Evolutionary conservation across 1,140 invertebrate species (phyloP), one percentile per base, ranked within the genome.

Genomic region (Helicoverpa armigera): DNA sequence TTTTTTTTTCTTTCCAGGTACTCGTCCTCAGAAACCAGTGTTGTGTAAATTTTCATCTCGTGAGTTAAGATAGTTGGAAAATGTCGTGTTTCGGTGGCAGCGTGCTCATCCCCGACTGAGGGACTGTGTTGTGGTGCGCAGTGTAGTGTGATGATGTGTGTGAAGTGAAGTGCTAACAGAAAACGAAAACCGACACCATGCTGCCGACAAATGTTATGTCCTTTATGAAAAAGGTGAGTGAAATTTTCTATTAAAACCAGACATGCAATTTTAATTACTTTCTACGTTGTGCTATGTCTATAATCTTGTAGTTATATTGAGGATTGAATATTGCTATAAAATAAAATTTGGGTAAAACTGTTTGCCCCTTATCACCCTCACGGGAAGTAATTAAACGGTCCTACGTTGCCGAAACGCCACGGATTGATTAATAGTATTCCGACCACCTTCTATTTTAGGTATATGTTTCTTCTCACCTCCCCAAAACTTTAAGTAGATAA

Each of bases 211-310:
- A 97, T 91, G 97, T 97, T 84, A 97, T 97, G 96, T 97, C 97
- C 85, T 97, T 97, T 92, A 97, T 98, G 96, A 98, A 97, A 89
- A 98, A 97, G 97, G 97, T 98, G 90, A 96, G 96, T 94, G 56
- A 65, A 50, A 53, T 2, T 77, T 67, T 53, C 53, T 69, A 29
- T 69, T 12, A 69, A 16, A 13, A 69, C 18, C 35, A 43, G 35
- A 0, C 35, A 9, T 43, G 5, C 7, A 43, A 43, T 43, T 43
- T 43, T 7, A 43, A 43, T 43, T 43, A 9, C 35, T 43, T 43
- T 23, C 23, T 23, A 2, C 35, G 35, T 9, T 43, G 9, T 43
- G 35, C 35, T 9, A 43, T 43, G 35, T 9, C 35, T 43, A 9
- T 43, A 9, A 9, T 5, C 5, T 43, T 7, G 35, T 9, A 43